These are phyloP conservation scores for Cydia pomonella DNA, from an alignment of 1,140 invertebrate species.

Conservation along the genomic window DNA sequence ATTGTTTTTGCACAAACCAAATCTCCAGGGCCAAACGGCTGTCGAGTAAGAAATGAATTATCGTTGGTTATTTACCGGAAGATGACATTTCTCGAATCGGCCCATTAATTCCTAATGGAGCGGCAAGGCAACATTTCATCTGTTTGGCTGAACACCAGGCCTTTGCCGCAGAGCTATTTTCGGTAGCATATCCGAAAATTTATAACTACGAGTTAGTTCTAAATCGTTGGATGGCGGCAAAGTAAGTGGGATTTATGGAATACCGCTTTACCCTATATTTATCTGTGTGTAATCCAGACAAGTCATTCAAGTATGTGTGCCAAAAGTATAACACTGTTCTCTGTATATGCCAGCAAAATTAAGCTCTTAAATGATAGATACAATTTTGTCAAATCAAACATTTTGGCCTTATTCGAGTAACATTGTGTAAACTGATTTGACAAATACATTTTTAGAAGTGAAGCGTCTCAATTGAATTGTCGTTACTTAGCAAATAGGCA, in stretches of 20 bases:
- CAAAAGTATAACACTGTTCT: slow-evolving; percentile 41
- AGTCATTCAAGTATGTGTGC: slow-evolving; percentile 42
- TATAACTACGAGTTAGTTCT: slow-evolving; percentile 73
- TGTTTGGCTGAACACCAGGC: slow-evolving; percentile 72
- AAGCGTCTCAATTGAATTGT: slow-evolving; percentile 2
- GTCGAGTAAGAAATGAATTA: slow-evolving; percentile 67
- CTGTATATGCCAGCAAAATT: not conserved
- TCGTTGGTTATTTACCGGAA: slow-evolving; percentile 68
- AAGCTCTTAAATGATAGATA: not conserved
- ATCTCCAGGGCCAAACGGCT: slow-evolving; percentile 43
- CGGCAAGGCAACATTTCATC: slow-evolving; percentile 73
- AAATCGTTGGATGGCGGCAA: slow-evolving; percentile 68
- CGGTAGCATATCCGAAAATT: slow-evolving; percentile 70
- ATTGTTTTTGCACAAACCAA: slow-evolving; percentile 49
- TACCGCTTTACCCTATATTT: slow-evolving; percentile 60
- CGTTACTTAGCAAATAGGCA: slow-evolving; percentile 6
- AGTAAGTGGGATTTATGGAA: slow-evolving; percentile 71
- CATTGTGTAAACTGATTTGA: not conserved
- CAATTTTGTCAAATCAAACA: not conserved
- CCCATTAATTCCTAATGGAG: slow-evolving; percentile 77
- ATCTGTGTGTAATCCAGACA: slow-evolving; percentile 46
- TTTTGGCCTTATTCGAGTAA: not conserved
- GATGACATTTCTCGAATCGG: slow-evolving; percentile 75
- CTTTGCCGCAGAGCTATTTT: slow-evolving; percentile 72
- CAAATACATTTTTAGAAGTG: slow-evolving; percentile 20